Evolutionary conservation across 2,113 vertebrate genomes (phyloP), one percentile per base, ranked within the genome.

Genomic region (Apaloderma vittatum): DNA sequence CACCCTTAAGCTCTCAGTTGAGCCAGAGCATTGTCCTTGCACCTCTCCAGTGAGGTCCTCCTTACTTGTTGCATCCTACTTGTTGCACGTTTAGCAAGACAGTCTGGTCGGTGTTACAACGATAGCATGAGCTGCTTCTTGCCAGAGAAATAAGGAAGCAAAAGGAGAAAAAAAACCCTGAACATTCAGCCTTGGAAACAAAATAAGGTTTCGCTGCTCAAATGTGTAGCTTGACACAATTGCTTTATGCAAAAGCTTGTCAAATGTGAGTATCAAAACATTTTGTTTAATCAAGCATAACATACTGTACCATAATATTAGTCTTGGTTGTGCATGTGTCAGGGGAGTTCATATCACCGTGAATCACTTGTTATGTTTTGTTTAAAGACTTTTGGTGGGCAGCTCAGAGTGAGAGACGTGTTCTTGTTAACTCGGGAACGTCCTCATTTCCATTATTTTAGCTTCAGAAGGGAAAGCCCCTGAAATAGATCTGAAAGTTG

Each of bases 231-330:
- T 88, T 83, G 80, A 93, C 58, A 67, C 32, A 75, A 67, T 23
- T 85, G 16, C 34, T 54, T 58, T 90, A 70, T 66, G 27, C 66
- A 91, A 91, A 88, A 74, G 16, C 30, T 86, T 86, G 30, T 82
- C 43, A 63, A 80, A 88, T 67, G 12, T 54, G 66, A 93, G 66
- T 59, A 88, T 23, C 67, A 91, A 91, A 93, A 79, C 7, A 46
- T 93, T 92, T 76, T 61, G n/a, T 90, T 90, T 88, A 78, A 94
- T 77, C 55, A 82, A 93, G 58, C 40, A 40, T 79, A 93, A 62
- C 76, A 63, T 32, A 46, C 37, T 72, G 72, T 91, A 76, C 67
- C 72, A 83, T 75, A 94, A 83, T 65, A 95, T 91, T 83, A 83
- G 32, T 86, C 67, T 94, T 86, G 66, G 67, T 52, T 79, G 32